Base-by-base conservation (phyloP, 92 coral and sea anemone species). In the Epizoanthus rinbou region DNA sequence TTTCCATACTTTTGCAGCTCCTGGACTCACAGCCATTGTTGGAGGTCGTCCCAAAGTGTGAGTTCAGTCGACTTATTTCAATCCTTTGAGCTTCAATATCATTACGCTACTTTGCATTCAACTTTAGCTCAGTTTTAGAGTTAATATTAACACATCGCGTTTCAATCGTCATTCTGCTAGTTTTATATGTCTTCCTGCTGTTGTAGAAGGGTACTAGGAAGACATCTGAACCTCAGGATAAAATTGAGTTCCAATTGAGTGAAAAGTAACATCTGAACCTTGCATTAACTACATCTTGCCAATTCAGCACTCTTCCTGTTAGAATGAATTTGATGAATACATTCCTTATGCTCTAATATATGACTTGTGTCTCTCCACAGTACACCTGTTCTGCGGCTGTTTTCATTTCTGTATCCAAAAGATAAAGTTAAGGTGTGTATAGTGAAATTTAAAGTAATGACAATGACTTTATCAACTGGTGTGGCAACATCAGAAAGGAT, bases 21-120 rank as follows among this genome's bases (percentile, higher is more conserved):
- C 99, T 64, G 99, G 99, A 24, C 63, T 97, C n/a, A 97, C 99
- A 63, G 85, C 88, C 1, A 90, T 97, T 64, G 99, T 97, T 41
- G 99, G 99, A 64, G 99, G 99, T 62, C 89, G 99, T 74, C 99
- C 99, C 14, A 90, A 88, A 87, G 95, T 92, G 99, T 97, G 56
- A 87, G 90, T 82, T 35, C n/a, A n/a, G n/a, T n/a, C 28, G 25
- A 37, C 28, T 73, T 41, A 13, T 57, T 57, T 37, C n/a, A 41
- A 17, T 62, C 37, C 52, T 23, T 15, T 3, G 43, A 64, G 15
- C 21, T 62, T 62, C 24, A 17, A 11, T 21, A 16, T 5, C 14
- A n/a, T 50, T 65, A 9, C 10, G 14, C 28, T 39, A 25, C 5
- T 15, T 56, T 79, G 69, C 3, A 11, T 15, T 39, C 50, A 79